These are phyloP conservation scores for Mylabris sibirica DNA, from an alignment of 2,888 invertebrate species.

Conservation along the genomic window DNA sequence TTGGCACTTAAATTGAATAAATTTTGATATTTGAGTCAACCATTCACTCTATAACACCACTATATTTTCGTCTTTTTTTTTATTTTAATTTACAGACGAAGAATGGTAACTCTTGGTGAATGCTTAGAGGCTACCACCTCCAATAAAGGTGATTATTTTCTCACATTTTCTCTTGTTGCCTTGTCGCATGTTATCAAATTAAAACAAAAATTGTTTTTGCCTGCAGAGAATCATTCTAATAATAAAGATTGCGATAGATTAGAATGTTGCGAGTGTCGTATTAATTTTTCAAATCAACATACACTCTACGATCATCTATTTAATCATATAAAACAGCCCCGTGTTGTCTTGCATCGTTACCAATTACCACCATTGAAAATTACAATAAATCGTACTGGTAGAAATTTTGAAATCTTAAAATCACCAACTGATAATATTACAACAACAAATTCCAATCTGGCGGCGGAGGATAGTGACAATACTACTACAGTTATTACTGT, in stretches of 20 bases:
- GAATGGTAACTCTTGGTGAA: constrained; percentile 23
- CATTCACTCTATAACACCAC: no score
- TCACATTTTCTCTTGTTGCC: no score
- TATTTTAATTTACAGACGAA: constrained; percentile 25
- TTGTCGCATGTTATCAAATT: neutral
- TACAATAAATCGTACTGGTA: constrained; percentile 60
- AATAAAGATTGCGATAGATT: constrained; percentile 42
- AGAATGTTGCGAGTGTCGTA: constrained; percentile 65
- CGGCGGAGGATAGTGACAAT: constrained; percentile 19
- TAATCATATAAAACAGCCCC: constrained; percentile 67
- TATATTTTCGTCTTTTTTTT: constrained; percentile 9
- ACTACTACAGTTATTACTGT: neutral
- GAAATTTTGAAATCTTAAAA: constrained; percentile 56
- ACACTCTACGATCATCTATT: constrained; percentile 65
- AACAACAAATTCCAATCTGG: constrained; percentile 36
- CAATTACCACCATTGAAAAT: constrained; percentile 63
- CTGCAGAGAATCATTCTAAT: constrained; percentile 21
- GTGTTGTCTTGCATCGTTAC: constrained; percentile 62
- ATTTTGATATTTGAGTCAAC: neutral
- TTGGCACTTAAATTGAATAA: neutral
- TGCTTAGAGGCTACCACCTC: constrained; percentile 25
- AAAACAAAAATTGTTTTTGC: constrained; percentile 11
- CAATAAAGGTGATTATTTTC: constrained; percentile 22
- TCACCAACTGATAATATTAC: constrained; percentile 16
- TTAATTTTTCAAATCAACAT: constrained; percentile 62